Conservation (phyloP, 2,113 vertebrate genomes). For the Ageneiosus marmoratus region DNA sequence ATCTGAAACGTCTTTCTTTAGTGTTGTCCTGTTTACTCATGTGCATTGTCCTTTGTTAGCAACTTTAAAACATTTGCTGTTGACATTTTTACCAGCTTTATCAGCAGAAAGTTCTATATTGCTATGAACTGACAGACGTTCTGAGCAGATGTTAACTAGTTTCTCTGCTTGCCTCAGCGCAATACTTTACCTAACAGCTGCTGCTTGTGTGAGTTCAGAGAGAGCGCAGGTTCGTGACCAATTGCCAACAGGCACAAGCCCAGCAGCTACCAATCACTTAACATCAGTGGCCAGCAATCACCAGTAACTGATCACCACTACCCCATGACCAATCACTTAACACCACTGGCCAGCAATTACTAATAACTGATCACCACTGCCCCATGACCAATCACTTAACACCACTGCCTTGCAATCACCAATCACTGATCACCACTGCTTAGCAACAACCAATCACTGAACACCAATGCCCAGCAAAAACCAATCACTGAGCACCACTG, state of each 20-base stretch:
- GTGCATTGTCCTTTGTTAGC: background rate
- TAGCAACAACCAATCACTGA: background rate
- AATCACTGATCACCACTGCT: background rate
- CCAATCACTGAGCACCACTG: background rate
- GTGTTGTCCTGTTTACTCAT: background rate
- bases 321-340: background rate
- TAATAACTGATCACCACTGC: background rate
- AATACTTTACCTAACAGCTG: conserved; percentile 8
- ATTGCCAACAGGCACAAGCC: background rate
- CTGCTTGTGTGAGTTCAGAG: conserved; percentile 3
- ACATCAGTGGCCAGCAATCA: too few species aligned
- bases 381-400: background rate
- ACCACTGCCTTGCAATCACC: background rate
- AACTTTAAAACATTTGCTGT: background rate
- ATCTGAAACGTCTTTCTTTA: background rate
- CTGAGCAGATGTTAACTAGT: conserved; percentile 18
- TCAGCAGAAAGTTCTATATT: background rate
- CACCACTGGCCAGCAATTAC: too few species aligned
- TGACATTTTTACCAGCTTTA: background rate
- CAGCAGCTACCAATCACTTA: background rate
- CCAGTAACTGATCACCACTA: background rate
- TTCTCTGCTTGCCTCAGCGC: conserved; percentile 1
- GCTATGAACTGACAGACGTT: background rate
- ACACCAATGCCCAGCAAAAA: background rate
- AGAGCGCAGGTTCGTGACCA: background rate